A percentile compares a stretch with the other conserved stretches of the same genome.
phyloP scores from a whole-genome alignment of 2,113 vertebrate genomes.

The Cebidichthys violaceus region DNA sequence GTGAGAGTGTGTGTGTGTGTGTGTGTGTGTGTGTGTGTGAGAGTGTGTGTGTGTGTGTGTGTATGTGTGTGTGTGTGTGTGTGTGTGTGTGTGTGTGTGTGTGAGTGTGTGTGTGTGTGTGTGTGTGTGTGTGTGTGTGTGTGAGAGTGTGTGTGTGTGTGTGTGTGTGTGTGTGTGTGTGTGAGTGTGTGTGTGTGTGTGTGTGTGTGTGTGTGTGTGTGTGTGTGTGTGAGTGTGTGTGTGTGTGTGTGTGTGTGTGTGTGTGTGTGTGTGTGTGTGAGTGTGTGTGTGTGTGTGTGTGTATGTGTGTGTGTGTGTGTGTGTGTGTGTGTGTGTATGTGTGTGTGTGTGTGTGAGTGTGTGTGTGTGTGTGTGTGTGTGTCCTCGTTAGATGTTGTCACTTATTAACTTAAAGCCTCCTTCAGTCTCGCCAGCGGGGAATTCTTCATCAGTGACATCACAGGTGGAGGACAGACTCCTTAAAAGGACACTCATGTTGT shows the following conservation, averaged over 20 bases:
- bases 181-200: neutral
- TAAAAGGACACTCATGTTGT: conserved; percentile 67
- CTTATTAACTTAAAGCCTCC: conserved; percentile 74
- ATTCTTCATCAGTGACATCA: conserved; percentile 78
- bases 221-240: no score
- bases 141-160: neutral
- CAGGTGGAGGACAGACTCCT: conserved; percentile 55
- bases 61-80: conserved; percentile 10
- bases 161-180: conserved; percentile 9
- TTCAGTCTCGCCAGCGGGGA: conserved; percentile 48
- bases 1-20: no score
- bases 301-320: no score
- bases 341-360: no score
- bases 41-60: no score
- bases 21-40: no score
- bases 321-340: no score
- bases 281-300: neutral
- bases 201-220: no score
- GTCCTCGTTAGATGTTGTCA: conserved; percentile 62
- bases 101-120: no score
- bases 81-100: neutral
- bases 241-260: neutral
- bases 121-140: no score
- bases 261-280: conserved; percentile 7
- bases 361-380: neutral